Evolutionary conservation across 1,140 invertebrate species (phyloP), one percentile per base, ranked within the genome.

Genomic region (Probaryconus sp.): DNA sequence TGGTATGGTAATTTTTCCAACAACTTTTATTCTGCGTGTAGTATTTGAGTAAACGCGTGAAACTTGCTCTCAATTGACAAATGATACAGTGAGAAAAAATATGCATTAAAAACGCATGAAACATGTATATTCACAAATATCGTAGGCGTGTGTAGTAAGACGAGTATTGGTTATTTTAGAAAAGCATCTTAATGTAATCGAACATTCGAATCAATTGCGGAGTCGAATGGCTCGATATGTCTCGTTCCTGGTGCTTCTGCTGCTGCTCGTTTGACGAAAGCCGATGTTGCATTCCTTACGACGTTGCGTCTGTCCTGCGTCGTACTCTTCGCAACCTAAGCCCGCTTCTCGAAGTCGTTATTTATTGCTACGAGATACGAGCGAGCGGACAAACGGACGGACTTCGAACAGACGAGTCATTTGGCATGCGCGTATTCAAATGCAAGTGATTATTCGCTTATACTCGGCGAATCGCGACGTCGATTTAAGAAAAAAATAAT

Each of bases 211-310:
- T 79, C 78, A 76, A 69, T 73, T 76, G 47, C 43, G 37, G 31
- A 61, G 76, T 78, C 75, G 71, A 71, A 79, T 72, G 68, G 75
- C 51, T 70, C 60, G 47, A 61, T n/a, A n/a, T n/a, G n/a, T n/a
- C n/a, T n/a, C n/a, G n/a, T n/a, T n/a, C n/a, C n/a, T n/a, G n/a
- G n/a, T n/a, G n/a, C n/a, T n/a, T n/a, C n/a, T n/a, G n/a, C 51
- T 40, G 17, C 21, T 38, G 55, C 60, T 70, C 71, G 79, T 77
- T 80, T 79, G 79, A 77, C 79, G 60, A 71, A 84, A 83, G 83
- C 83, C 83, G 83, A 82, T 84, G n/a, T n/a, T n/a, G 83, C 83
- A 84, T 84, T 83, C 83, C 80, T 77, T 76, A 77, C 76, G 81
- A 85, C 81, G 84, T 83, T 76, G 79, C 83, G 82, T 83, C 81